phyloP scores from a whole-genome alignment of 2,113 vertebrate species.

The Ceratotherium simum region DNA sequence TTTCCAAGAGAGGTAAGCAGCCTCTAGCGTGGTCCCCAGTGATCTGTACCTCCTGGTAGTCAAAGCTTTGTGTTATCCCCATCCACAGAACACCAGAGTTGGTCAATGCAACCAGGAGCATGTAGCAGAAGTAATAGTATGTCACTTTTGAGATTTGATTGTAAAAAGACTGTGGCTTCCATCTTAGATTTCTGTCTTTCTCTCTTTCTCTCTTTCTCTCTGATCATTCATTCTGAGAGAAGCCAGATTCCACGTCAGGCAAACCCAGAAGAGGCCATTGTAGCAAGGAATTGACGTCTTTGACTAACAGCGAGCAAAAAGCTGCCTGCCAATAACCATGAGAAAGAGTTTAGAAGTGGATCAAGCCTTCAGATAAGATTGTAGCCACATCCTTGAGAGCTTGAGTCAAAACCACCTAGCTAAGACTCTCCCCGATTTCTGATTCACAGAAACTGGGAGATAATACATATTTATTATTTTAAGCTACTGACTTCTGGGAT shows the following conservation, averaged over 20 bases:
- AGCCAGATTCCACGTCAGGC: neutral
- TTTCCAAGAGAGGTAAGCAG: neutral
- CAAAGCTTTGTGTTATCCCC: neutral
- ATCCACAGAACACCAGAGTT: too few relatives aligned
- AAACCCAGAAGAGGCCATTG: neutral
- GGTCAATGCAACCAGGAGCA: neutral
- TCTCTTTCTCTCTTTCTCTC: neutral
- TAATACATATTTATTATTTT: slow-evolving; percentile 2
- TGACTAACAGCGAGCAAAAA: neutral
- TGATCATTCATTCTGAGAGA: neutral
- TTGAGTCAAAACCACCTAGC: neutral
- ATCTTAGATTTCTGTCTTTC: neutral
- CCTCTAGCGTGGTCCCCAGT: neutral
- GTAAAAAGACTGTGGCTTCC: neutral
- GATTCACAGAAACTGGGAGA: neutral
- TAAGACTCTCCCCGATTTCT: neutral
- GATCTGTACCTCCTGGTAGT: neutral
- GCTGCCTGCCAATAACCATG: neutral
- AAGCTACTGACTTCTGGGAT: neutral
- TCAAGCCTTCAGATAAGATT: neutral
- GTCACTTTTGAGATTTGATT: neutral
- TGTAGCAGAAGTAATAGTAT: neutral
- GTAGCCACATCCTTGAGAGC: neutral
- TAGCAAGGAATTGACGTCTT: neutral
- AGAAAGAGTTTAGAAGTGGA: neutral